phyloP scores from a whole-genome alignment of 2,797 vertebrate genomes.

The Lacerta bilineata region DNA sequence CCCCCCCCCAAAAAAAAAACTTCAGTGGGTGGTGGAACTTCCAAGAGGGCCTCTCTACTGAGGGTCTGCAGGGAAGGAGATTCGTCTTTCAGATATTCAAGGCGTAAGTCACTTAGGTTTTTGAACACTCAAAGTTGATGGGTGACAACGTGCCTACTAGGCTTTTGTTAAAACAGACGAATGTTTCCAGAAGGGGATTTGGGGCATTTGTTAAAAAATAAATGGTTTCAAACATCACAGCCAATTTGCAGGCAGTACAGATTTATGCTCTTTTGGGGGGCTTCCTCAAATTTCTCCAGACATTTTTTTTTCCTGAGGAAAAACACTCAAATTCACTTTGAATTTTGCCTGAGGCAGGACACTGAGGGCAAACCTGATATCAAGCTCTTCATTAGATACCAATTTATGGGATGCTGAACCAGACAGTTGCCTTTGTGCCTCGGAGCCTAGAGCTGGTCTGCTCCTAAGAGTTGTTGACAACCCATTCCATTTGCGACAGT shows the following conservation, averaged over 20 bases:
- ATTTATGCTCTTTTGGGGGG: not conserved
- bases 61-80: not conserved
- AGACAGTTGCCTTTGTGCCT: conserved; percentile 12
- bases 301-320: not conserved
- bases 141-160: not conserved
- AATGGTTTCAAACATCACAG: not conserved
- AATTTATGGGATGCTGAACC: conserved; percentile 1
- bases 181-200: not conserved
- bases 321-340: not conserved
- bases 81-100: no score
- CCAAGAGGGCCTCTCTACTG: not conserved
- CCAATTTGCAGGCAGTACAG: not conserved
- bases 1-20: not conserved
- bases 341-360: conserved; percentile 5
- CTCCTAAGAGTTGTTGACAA: conserved; percentile 22
- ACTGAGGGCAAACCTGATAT: not conserved
- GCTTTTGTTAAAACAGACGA: not conserved
- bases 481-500: not conserved
- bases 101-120: no score
- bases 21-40: not conserved
- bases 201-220: not conserved
- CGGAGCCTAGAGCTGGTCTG: not conserved
- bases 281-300: not conserved
- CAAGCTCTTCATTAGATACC: conserved; percentile 14
- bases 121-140: no score